Percentiles rank a stretch among this genome's conserved stretches.
phyloP scores from a whole-genome alignment of 2,888 invertebrate species.

The Sisyra terminalis region DNA sequence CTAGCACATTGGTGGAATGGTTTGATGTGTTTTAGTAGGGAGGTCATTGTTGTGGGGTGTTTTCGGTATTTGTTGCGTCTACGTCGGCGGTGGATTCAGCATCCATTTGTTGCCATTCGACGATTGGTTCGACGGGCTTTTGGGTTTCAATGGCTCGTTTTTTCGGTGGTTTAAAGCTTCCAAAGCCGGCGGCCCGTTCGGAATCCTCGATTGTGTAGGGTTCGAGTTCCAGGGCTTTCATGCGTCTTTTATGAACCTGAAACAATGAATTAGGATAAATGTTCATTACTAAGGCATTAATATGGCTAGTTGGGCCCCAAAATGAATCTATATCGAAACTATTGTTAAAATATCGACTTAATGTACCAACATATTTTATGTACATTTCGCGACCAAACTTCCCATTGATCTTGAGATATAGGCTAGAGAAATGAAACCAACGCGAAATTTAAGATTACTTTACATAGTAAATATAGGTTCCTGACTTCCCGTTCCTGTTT shows the following conservation, averaged over 20 bases:
- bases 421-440: no score
- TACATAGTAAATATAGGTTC: no score
- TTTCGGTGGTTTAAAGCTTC: slow-evolving; percentile 53
- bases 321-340: no score
- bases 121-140: slow-evolving; percentile 26
- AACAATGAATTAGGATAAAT: no score
- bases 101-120: slow-evolving; percentile 10
- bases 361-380: no score
- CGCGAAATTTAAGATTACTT: no score
- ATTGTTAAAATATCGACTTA: no score
- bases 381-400: no score
- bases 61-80: slow-evolving; percentile 7
- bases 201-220: slow-evolving; percentile 86
- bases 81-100: slow-evolving; percentile 9
- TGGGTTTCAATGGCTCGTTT: slow-evolving; percentile 62
- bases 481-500: no score
- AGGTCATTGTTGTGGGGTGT: neutral
- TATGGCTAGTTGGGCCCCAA: no score
- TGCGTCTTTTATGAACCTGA: slow-evolving; percentile 72
- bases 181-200: slow-evolving; percentile 77
- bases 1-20: neutral
- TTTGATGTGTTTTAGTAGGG: neutral
- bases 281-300: no score
- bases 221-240: slow-evolving; percentile 75
- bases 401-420: no score